A percentile compares a stretch with the other conserved stretches of the same genome.
Conservation (phyloP, 2,888 invertebrate species). For the Oligia latruncula region DNA sequence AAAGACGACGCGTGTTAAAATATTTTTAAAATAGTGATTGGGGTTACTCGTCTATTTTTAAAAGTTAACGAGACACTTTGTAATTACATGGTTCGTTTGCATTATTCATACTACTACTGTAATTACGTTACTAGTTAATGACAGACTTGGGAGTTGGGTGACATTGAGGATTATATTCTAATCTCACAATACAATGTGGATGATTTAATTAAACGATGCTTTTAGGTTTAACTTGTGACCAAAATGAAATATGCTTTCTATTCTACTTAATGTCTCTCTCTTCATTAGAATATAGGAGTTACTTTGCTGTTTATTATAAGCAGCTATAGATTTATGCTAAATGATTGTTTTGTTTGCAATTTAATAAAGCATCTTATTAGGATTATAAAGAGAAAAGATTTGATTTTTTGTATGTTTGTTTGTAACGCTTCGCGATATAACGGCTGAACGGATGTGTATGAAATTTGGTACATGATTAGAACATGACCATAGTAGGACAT, state of each 20-base stretch:
- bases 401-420: neutral
- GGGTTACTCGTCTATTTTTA: conserved; percentile 65
- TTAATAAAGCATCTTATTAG: neutral
- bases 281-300: neutral
- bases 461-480: neutral
- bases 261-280: neutral
- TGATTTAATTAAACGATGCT: conserved; percentile 36
- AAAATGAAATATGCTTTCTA: conserved; percentile 11
- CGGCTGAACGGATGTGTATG: neutral
- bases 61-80: conserved; percentile 55
- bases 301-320: neutral
- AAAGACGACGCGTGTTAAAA: conserved; percentile 39
- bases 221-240: conserved; percentile 29
- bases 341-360: neutral
- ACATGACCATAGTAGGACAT: neutral
- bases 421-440: neutral
- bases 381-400: neutral
- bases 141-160: conserved; percentile 24
- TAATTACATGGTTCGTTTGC: conserved; percentile 51
- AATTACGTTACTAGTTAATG: conserved; percentile 50
- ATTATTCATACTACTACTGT: conserved; percentile 46
- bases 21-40: conserved; percentile 63
- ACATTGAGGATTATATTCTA: conserved; percentile 39
- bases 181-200: conserved; percentile 34
- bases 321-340: neutral